Base-by-base conservation (phyloP, 2,113 vertebrate genomes). In the Astur gentilis region DNA sequence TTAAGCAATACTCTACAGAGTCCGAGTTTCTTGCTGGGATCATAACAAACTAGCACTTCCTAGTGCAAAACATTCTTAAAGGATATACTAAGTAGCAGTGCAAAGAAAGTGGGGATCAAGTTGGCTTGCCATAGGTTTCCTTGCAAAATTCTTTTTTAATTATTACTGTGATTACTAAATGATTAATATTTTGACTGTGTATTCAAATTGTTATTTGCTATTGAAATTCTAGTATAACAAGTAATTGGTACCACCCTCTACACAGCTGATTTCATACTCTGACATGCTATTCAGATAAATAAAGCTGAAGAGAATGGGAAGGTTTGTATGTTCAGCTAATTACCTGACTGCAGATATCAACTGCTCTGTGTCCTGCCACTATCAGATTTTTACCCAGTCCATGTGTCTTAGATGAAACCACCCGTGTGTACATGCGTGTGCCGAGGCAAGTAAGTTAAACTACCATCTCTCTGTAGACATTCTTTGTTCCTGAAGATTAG, bases 401-500 rank as follows among this genome's bases (percentile, higher is more conserved):
- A 4, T 10, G 32, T 32, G 26, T 47, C 38, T 90, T 27, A 76
- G 50, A 58, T 61, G 9, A 90, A 93, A 78, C 55, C 66, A 85
- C 42, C 38, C 8, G 0, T 23, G 29, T 34, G 34, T n/a, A 36
- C 13, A 29, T 67, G 57, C 7, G 5, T 21, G 21, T 42, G 36
- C 22, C 10, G 3, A 85, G 70, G 57, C 61, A 93, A 70, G 58
- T 57, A 70, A 75, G 42, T 72, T 75, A 36, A 81, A 71, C 69
- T 65, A 47, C 19, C 40, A 58, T 16, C 54, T n/a, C 92, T 79
- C n/a, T 16, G 32, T 13, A 47, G 27, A 20, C 34, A 78, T 57
- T 78, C 96, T 97, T 97, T 95, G 92, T 92, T 97, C 80, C 15
- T 50, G 27, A 91, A 80, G 83, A 83, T 78, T 73, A 93, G 77